Conservation (phyloP, 1,140 invertebrate species). For the Trichomalopsis sarcophagae region DNA sequence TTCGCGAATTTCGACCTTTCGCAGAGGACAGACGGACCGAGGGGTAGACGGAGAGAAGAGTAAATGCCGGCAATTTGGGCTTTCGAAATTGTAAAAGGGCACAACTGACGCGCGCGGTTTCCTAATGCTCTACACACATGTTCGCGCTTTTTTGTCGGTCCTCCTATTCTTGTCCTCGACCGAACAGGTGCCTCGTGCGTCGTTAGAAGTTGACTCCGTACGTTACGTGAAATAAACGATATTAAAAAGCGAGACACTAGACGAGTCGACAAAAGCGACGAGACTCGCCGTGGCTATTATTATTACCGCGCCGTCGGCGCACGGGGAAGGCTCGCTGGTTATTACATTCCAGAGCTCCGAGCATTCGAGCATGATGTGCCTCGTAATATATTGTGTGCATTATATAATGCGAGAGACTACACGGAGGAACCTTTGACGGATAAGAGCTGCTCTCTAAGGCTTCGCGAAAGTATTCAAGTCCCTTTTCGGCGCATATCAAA, state of each 20-base stretch:
- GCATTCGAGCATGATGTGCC: conserved; percentile 7
- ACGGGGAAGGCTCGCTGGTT: neutral
- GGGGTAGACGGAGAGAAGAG: neutral
- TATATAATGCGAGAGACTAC: conserved; percentile 9
- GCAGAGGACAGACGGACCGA: neutral
- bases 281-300: neutral
- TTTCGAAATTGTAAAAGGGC: neutral
- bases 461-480: conserved; percentile 19
- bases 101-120: conserved; percentile 10
- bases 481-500: neutral
- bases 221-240: too few relatives aligned
- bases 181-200: neutral
- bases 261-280: conserved; percentile 1
- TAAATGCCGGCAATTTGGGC: conserved; percentile 11
- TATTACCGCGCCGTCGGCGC: neutral
- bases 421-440: conserved; percentile 32
- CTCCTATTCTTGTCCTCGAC: neutral
- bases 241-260: too few relatives aligned
- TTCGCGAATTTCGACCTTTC: conserved; percentile 18
- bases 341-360: conserved; percentile 40
- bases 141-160: neutral
- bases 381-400: neutral
- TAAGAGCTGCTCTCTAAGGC: conserved; percentile 8
- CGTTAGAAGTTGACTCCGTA: neutral
- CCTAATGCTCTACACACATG: neutral